A percentile compares a stretch with the other conserved stretches of the same genome.
Conservation (phyloP, 2,797 vertebrate genomes). For the Sebastes itinus region DNA sequence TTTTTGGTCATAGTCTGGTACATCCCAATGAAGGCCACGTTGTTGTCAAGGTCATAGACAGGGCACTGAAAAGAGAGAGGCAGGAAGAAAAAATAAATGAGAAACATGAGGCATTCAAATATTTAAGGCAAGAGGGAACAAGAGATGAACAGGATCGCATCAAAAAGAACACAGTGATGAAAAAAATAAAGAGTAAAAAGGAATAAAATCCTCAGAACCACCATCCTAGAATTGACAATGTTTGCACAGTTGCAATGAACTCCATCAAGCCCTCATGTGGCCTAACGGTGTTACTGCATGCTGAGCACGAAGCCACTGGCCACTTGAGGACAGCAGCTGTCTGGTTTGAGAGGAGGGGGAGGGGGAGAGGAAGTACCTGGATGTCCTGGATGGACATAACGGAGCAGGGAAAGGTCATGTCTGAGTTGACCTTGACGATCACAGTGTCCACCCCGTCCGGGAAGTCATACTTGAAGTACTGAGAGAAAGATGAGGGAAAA, state of each 20-base stretch:
- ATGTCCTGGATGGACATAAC: conserved; percentile 98
- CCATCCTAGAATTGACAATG: not conserved
- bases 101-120: not conserved
- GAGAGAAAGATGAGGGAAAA: not conserved
- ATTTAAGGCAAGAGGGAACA: not conserved
- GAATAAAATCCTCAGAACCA: not conserved
- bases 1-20: conserved; percentile 99
- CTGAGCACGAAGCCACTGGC: not conserved
- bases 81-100: not conserved
- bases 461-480: conserved; percentile 98
- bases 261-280: conserved; percentile 21
- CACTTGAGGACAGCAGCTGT: conserved; percentile 12
- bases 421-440: conserved; percentile 94
- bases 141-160: not conserved
- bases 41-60: conserved; percentile 97
- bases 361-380: conserved; percentile 78
- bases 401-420: conserved; percentile 92
- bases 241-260: not conserved
- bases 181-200: not conserved
- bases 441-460: conserved; percentile 91
- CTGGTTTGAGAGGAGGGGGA: not conserved
- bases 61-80: conserved; percentile 85
- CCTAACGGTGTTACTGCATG: not conserved
- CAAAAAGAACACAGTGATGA: not conserved
- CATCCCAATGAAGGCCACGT: conserved; percentile 97